phyloP scores from a whole-genome alignment of 2,113 vertebrate species.

The Tichodroma muraria region DNA sequence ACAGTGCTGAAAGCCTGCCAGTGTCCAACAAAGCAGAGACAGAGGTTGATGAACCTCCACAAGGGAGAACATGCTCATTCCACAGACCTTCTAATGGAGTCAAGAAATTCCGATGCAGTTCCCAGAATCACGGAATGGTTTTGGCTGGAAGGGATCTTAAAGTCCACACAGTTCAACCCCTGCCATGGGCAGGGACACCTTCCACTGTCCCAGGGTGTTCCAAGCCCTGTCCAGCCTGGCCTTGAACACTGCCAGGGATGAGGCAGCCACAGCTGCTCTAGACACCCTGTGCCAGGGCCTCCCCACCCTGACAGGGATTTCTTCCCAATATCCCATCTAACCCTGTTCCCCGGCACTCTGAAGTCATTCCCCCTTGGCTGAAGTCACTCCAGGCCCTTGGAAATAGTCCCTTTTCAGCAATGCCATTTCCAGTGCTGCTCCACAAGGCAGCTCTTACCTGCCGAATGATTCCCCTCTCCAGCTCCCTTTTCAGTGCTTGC shows the following conservation, averaged over 20 bases:
- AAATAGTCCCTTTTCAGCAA: background rate
- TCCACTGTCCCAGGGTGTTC: background rate
- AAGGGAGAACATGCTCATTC: background rate
- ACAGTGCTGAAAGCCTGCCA: background rate
- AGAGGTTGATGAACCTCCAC: background rate
- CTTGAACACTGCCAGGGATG: background rate
- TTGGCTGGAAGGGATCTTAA: background rate
- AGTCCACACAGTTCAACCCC: background rate
- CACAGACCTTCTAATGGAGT: background rate
- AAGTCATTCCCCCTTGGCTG: background rate
- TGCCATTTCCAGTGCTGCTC: background rate
- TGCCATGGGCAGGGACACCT: background rate
- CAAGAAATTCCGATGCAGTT: background rate
- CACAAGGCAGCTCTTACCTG: conserved; percentile 73
- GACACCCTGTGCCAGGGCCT: background rate
- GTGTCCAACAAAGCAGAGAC: background rate
- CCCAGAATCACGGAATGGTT: background rate
- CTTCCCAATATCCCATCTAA: background rate
- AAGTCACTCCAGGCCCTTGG: background rate
- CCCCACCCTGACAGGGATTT: background rate
- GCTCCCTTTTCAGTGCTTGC: conserved; percentile 88
- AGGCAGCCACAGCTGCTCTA: background rate
- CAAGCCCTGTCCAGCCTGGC: accelerated
- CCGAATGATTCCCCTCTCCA: conserved; percentile 90
- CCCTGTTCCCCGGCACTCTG: background rate